A percentile compares a stretch with the other conserved stretches of the same genome.
Conservation (phyloP, 1,140 invertebrate species). For the Hyles euphorbiae region DNA sequence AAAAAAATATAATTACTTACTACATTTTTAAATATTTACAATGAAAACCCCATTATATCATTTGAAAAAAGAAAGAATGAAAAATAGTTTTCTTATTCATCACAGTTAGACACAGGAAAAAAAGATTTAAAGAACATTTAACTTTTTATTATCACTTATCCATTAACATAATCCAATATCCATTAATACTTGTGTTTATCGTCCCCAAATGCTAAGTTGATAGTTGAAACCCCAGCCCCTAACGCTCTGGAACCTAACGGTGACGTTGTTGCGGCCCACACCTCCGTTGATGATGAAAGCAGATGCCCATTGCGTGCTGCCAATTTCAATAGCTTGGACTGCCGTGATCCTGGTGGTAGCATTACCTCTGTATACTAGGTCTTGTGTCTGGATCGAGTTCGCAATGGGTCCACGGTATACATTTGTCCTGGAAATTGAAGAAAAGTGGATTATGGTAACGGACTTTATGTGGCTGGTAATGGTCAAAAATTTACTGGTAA, state of each 20-base stretch:
- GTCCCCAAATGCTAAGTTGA: neutral
- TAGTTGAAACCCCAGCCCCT: neutral
- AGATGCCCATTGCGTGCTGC: neutral
- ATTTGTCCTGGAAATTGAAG: slow-evolving; percentile 4
- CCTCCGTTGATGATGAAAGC: slow-evolving; percentile 13
- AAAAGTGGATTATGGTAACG: neutral
- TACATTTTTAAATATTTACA: too few relatives aligned
- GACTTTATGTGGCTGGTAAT: too few relatives aligned
- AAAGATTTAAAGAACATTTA: too few relatives aligned
- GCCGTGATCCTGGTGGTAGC: slow-evolving; percentile 1
- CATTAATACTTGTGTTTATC: neutral
- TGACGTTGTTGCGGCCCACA: slow-evolving; percentile 14
- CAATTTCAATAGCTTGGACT: slow-evolving; percentile 7
- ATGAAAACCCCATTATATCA: too few relatives aligned
- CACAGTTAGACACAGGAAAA: too few relatives aligned
- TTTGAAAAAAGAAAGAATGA: too few relatives aligned
- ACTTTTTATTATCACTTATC: too few relatives aligned
- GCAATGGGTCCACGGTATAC: neutral
- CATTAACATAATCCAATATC: too few relatives aligned
- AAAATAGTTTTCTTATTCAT: too few relatives aligned
- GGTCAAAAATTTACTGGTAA: too few relatives aligned
- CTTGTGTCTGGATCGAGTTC: neutral
- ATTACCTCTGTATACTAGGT: neutral
- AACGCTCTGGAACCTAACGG: neutral
- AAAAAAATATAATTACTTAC: too few relatives aligned